Conservation (phyloP, 2,888 invertebrate species). For the Chrysina gloriosa region DNA sequence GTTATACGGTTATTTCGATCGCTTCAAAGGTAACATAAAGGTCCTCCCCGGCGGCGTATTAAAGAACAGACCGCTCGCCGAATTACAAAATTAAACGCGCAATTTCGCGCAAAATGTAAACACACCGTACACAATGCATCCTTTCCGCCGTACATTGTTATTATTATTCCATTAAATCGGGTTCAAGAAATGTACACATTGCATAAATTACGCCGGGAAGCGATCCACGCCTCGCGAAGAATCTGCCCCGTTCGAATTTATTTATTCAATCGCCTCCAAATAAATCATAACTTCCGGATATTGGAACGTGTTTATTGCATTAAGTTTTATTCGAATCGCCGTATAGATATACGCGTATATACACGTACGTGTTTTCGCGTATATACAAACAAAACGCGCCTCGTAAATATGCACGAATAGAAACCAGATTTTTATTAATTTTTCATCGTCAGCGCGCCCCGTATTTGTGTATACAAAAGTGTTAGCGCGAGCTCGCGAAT, state of each 20-base stretch:
- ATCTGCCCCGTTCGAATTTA: not conserved
- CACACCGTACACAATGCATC: too few species aligned
- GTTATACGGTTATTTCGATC: too few species aligned
- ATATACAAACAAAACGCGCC: conserved; percentile 11
- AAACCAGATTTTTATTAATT: conserved; percentile 37
- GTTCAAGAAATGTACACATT: conserved; percentile 4
- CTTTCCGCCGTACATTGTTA: not conserved
- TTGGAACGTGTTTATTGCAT: conserved; percentile 33
- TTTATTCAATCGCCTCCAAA: conserved; percentile 19
- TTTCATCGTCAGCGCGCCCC: conserved; percentile 14
- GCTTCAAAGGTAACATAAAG: too few species aligned
- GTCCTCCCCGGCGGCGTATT: too few species aligned
- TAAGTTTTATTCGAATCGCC: conserved; percentile 17
- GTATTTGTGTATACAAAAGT: conserved; percentile 9
- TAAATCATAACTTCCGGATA: conserved; percentile 40
- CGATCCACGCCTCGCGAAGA: not conserved
- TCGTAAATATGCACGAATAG: conserved; percentile 26
- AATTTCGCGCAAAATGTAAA: too few species aligned
- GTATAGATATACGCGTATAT: conserved; percentile 16
- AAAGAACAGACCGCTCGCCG: too few species aligned
- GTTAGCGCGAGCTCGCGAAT: not conserved
- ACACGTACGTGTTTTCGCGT: not conserved
- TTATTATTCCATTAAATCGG: not conserved
- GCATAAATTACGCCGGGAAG: not conserved
- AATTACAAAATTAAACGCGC: too few species aligned